phyloP scores from a whole-genome alignment of 2,113 vertebrate species.

The Apodemus speciosus region DNA sequence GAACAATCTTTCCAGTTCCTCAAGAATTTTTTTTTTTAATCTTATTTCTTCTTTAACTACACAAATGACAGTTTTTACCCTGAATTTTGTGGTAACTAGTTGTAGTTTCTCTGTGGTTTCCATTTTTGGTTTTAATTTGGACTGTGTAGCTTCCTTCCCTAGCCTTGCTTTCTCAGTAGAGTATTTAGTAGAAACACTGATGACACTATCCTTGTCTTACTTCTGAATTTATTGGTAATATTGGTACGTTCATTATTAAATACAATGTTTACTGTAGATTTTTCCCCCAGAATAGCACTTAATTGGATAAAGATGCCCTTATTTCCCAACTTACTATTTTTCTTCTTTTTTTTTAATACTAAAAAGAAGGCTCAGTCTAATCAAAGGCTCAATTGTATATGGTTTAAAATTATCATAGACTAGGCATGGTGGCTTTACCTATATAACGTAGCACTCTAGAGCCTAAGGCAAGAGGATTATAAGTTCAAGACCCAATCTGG shows the following conservation, averaged over 20 bases:
- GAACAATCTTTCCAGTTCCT: background rate
- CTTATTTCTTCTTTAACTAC: background rate
- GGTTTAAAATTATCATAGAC: constrained; percentile 14
- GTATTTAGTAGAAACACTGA: background rate
- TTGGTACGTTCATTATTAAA: constrained; percentile 5
- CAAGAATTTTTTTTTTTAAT: background rate
- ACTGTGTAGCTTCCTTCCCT: background rate
- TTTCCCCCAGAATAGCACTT: background rate
- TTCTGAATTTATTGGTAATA: constrained; percentile 39
- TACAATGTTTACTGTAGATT: background rate
- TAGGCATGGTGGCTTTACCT: background rate
- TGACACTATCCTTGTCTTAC: background rate
- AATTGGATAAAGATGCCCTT: constrained; percentile 4
- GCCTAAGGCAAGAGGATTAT: background rate
- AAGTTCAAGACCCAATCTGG: background rate
- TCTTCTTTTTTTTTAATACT: background rate
- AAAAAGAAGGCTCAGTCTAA: constrained; percentile 16
- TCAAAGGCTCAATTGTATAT: background rate
- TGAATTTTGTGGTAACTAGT: background rate
- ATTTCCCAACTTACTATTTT: background rate
- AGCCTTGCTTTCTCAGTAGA: background rate
- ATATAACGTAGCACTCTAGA: background rate
- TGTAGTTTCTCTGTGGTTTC: constrained; percentile 38
- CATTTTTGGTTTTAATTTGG: background rate
- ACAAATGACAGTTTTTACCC: background rate